These are phyloP conservation scores for Eulithis prunata DNA, from an alignment of 2,888 invertebrate species.

Conservation along the genomic window DNA sequence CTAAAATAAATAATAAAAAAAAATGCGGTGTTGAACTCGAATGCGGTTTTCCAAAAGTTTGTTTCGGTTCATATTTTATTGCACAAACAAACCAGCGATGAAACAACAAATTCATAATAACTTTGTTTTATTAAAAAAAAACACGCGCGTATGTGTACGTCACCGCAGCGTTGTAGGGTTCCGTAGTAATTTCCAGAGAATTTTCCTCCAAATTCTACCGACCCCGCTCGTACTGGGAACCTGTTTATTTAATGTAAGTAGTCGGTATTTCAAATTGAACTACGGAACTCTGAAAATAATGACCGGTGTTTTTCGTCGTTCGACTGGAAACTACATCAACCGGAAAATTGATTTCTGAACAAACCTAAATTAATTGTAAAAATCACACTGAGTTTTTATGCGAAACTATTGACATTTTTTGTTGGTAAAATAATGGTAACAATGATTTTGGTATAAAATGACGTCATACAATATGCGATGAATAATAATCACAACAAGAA, in stretches of 20 bases:
- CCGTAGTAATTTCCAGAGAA: background rate
- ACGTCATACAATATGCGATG: too few relatives aligned
- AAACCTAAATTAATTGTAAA: constrained; percentile 26
- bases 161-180: background rate
- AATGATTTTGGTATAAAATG: too few relatives aligned
- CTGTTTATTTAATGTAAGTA: background rate
- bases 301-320: constrained; percentile 7
- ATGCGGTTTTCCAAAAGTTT: constrained; percentile 44
- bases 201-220: too few relatives aligned
- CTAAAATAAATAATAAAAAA: constrained; percentile 43
- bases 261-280: background rate
- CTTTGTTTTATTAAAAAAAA: constrained; percentile 12
- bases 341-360: constrained; percentile 15
- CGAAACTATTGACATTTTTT: background rate
- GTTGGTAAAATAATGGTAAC: background rate
- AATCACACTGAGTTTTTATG: background rate
- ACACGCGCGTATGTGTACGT: background rate
- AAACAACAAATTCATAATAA: constrained; percentile 21
- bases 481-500: too few relatives aligned
- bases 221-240: too few relatives aligned
- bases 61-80: constrained; percentile 36
- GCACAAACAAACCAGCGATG: constrained; percentile 36
- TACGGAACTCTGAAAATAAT: constrained; percentile 7
- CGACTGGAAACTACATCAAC: constrained; percentile 12
- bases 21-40: constrained; percentile 38